Percentiles rank a stretch among this genome's conserved stretches.
Conservation (phyloP, 2,888 invertebrate species). For the Pogonocherus hispidulus region DNA sequence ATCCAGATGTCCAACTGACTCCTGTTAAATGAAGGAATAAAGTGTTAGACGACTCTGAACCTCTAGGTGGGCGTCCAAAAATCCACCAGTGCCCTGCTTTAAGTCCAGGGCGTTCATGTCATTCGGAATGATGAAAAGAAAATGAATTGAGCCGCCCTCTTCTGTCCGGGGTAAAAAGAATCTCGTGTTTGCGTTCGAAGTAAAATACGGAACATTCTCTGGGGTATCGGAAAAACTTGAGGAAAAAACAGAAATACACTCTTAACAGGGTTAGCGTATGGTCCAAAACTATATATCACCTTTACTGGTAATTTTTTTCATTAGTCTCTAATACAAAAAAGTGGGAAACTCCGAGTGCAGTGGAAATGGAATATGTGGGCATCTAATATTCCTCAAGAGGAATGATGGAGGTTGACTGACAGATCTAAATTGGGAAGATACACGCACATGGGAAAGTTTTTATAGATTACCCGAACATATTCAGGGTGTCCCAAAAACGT, state of each 20-base stretch:
- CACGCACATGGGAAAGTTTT: neutral
- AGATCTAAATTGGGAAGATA: neutral
- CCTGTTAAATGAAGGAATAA: neutral
- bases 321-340: constrained; percentile 4
- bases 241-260: constrained; percentile 23
- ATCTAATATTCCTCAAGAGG: neutral
- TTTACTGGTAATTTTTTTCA: constrained; percentile 14
- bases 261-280: constrained; percentile 19
- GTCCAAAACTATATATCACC: constrained; percentile 16
- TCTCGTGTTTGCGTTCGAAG: constrained; percentile 18
- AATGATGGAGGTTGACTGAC: neutral
- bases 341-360: constrained; percentile 5
- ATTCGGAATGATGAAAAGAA: constrained; percentile 11
- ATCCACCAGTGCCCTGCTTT: constrained; percentile 1
- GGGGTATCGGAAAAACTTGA: constrained; percentile 18
- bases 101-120: constrained; percentile 22
- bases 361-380: neutral
- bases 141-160: constrained; percentile 21
- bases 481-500: no score
- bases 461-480: no score
- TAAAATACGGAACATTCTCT: constrained; percentile 27
- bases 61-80: neutral
- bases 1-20: neutral
- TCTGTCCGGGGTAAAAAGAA: constrained; percentile 18
- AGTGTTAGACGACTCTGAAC: neutral